Conservation (phyloP, 2,113 vertebrate genomes). For the Lampris megalopsis region DNA sequence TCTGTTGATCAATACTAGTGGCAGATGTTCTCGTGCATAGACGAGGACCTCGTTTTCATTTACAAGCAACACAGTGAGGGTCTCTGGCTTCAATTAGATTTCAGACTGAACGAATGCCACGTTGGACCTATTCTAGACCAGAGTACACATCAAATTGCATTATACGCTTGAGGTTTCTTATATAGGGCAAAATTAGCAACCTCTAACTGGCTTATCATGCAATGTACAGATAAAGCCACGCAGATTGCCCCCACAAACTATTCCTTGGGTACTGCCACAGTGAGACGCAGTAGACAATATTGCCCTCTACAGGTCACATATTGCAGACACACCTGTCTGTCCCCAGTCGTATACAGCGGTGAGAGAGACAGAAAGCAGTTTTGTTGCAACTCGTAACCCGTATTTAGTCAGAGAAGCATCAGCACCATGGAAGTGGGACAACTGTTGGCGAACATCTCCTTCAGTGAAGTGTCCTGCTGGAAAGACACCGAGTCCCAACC, state of each 20-base stretch:
- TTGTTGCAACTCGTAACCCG: background rate
- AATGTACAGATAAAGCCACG: slow-evolving; percentile 42
- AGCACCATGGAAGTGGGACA: background rate
- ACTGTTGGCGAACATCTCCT: background rate
- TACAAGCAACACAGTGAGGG: slow-evolving; percentile 1
- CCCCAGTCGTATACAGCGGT: slow-evolving; percentile 5
- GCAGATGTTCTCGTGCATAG: background rate
- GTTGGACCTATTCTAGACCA: background rate
- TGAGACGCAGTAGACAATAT: slow-evolving; percentile 69
- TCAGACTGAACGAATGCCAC: slow-evolving; percentile 3
- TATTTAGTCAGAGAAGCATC: too few relatives aligned
- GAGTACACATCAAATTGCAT: background rate
- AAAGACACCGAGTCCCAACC: background rate
- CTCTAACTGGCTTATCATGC: slow-evolving; percentile 41
- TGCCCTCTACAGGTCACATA: slow-evolving; percentile 80
- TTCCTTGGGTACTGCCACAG: slow-evolving; percentile 8
- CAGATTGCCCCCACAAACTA: slow-evolving; percentile 45
- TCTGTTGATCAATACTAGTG: background rate
- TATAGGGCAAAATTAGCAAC: background rate
- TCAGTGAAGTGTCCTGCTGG: slow-evolving; percentile 6
- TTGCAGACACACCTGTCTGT: slow-evolving; percentile 66
- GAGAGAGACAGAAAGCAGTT: slow-evolving; percentile 21
- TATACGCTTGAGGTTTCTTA: background rate
- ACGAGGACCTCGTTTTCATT: background rate
- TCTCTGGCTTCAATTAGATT: background rate